These are phyloP conservation scores for Arctopsyche grandis DNA, from an alignment of 1,140 invertebrate species.

Conservation along the genomic window DNA sequence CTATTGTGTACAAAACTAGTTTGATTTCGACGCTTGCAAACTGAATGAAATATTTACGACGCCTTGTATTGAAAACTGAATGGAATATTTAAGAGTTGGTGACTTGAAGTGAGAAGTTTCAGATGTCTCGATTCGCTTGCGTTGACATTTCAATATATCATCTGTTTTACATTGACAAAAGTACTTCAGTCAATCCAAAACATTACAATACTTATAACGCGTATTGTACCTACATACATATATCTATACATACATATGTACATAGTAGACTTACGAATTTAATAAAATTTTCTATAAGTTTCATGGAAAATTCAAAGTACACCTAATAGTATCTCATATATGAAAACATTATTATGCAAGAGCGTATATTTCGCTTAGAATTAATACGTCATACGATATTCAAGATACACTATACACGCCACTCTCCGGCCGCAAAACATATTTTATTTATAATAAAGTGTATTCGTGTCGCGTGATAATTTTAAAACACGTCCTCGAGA, in stretches of 20 bases:
- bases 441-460: neutral
- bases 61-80: neutral
- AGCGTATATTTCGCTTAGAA: conserved; percentile 3
- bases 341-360: conserved; percentile 15
- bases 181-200: no score
- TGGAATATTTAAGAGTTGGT: conserved; percentile 8
- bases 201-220: no score
- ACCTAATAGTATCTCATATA: no score
- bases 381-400: conserved; percentile 15
- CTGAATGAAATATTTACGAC: neutral
- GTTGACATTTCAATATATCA: neutral
- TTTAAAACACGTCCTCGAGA: conserved; percentile 7
- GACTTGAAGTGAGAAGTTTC: neutral
- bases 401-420: conserved; percentile 1
- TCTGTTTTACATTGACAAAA: no score
- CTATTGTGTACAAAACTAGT: no score
- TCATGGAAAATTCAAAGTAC: no score
- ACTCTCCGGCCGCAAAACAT: neutral
- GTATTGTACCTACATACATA: no score
- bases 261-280: no score
- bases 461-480: conserved; percentile 1
- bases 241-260: no score
- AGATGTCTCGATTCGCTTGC: neutral
- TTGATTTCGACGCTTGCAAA: neutral
- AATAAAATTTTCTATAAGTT: no score